Percentiles rank a stretch among this genome's conserved stretches.
Evolutionary conservation across 2,797 vertebrate species (phyloP).

Genomic region (Xerus rutilus): DNA sequence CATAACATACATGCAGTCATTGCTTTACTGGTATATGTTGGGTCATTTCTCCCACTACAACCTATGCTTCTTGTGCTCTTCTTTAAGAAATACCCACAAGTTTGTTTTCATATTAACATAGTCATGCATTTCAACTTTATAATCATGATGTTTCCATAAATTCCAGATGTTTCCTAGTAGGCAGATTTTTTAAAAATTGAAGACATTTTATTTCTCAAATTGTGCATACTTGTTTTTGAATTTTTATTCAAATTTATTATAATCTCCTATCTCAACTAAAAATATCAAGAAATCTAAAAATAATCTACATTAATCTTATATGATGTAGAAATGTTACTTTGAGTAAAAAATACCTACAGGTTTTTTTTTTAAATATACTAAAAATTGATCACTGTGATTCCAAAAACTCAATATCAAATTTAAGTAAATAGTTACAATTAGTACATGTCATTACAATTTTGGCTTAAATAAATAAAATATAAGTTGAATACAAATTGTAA

Average conservation of each 20-base stretch:
- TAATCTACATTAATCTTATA: neutral
- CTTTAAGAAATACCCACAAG: neutral
- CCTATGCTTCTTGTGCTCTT: neutral
- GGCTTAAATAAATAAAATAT: neutral
- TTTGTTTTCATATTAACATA: neutral
- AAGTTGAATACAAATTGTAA: neutral
- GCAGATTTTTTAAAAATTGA: neutral
- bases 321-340: neutral
- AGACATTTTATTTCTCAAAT: neutral
- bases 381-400: neutral
- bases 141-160: neutral
- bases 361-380: neutral
- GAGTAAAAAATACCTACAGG: neutral
- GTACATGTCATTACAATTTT: neutral
- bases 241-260: neutral
- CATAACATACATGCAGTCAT: no score
- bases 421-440: neutral
- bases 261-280: neutral
- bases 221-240: neutral
- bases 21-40: neutral
- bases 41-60: neutral
- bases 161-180: neutral
- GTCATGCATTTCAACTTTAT: neutral
- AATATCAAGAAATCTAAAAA: neutral
- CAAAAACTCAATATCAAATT: neutral